A percentile compares a stretch with the other conserved stretches of the same genome.
These are phyloP conservation scores for Helobdella robusta DNA, from an alignment of 2,888 invertebrate genomes.

Conservation along the genomic window DNA sequence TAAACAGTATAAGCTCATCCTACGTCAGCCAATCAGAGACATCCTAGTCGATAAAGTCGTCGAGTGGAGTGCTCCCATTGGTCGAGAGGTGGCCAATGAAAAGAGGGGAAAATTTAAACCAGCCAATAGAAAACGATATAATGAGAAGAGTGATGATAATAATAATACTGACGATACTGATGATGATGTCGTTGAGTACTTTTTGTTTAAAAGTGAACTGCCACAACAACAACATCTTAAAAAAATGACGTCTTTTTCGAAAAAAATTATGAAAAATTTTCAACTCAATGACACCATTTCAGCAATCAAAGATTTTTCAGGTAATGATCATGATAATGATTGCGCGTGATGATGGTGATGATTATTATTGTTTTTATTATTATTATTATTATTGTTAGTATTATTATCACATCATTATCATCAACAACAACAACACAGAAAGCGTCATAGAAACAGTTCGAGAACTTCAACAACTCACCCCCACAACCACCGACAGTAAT, in stretches of 20 bases:
- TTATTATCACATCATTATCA: too few relatives aligned
- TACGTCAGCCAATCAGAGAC: conserved; percentile 28
- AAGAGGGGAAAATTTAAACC: conserved; percentile 19
- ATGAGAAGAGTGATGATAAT: neutral
- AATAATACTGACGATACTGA: neutral
- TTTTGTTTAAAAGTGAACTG: neutral
- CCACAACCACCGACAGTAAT: conserved; percentile 37
- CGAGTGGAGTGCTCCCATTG: neutral
- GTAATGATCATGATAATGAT: too few relatives aligned
- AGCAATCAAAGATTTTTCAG: conserved; percentile 31
- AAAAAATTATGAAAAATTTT: conserved; percentile 9
- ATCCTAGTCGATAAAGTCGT: conserved; percentile 25
- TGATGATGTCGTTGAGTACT: neutral
- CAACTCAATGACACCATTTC: neutral
- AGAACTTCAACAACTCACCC: conserved; percentile 57
- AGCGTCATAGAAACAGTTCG: conserved; percentile 51
- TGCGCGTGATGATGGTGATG: too few relatives aligned
- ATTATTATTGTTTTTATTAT: too few relatives aligned
- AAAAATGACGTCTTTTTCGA: conserved; percentile 16
- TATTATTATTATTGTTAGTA: too few relatives aligned
- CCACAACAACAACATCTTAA: neutral
- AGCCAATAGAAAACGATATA: too few relatives aligned
- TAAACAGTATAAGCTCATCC: conserved; percentile 59
- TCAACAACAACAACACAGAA: too few relatives aligned
- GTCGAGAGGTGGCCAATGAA: neutral